Evolutionary conservation across 1,140 invertebrate species (phyloP).

Genomic region (Zophobas atratus): DNA sequence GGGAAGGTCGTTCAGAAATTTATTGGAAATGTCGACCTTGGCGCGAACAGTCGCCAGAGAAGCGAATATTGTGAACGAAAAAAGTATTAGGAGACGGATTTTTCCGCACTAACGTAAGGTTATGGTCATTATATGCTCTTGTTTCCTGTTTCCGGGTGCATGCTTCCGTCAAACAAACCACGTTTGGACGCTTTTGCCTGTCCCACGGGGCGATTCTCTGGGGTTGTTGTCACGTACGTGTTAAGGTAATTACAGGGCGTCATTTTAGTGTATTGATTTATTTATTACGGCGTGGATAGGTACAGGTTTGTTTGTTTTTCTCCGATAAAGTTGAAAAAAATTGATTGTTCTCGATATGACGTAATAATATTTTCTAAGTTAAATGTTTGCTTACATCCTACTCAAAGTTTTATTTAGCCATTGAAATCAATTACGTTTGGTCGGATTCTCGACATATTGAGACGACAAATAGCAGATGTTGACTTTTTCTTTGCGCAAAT

Average conservation of each 20-base stretch:
- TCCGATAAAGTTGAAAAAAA: too few relatives aligned
- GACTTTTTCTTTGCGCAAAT: neutral
- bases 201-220: too few relatives aligned
- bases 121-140: neutral
- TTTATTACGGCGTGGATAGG: too few relatives aligned
- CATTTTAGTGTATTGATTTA: too few relatives aligned
- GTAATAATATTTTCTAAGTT: slow-evolving; percentile 17
- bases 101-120: neutral
- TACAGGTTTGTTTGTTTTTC: too few relatives aligned
- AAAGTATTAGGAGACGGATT: neutral
- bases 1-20: slow-evolving; percentile 11
- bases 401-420: slow-evolving; percentile 1
- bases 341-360: neutral
- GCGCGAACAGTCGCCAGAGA: neutral
- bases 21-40: slow-evolving; percentile 15
- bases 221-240: too few relatives aligned
- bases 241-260: too few relatives aligned
- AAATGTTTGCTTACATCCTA: neutral
- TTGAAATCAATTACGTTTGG: slow-evolving; percentile 29
- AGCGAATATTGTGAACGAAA: neutral
- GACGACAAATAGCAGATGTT: slow-evolving; percentile 20
- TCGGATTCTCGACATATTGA: slow-evolving; percentile 10
- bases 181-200: too few relatives aligned
- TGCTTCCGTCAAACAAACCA: too few relatives aligned
- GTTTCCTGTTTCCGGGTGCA: neutral